Evolutionary conservation across 2,113 vertebrate genomes (phyloP).

Genomic region (Corythoichthys intestinalis): DNA sequence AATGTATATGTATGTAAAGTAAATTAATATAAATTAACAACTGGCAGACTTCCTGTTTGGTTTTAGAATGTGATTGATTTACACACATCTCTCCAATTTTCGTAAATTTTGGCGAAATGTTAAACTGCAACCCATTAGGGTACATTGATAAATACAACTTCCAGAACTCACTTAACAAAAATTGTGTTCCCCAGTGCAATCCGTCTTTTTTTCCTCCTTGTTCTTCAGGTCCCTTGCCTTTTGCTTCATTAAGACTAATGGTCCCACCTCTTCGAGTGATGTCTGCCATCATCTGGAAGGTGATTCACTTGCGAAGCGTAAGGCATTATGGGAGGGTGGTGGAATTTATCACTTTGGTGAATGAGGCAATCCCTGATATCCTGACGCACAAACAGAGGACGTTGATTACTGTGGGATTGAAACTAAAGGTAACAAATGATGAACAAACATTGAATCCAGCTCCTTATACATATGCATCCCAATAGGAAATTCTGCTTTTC

Average conservation of each 20-base stretch:
- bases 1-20: too few species aligned
- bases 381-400: conserved; percentile 67
- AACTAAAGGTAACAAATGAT: conserved; percentile 67
- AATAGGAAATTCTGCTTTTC: background rate
- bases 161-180: too few species aligned
- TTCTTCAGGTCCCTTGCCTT: conserved; percentile 22
- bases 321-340: conserved; percentile 71
- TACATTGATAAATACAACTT: too few species aligned
- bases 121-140: too few species aligned
- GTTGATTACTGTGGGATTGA: conserved; percentile 73
- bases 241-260: conserved; percentile 54
- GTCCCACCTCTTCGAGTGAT: conserved; percentile 64
- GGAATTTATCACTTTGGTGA: conserved; percentile 68
- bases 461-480: background rate
- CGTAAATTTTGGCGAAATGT: too few species aligned
- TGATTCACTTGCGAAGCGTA: conserved; percentile 48
- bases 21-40: too few species aligned
- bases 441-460: background rate
- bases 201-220: too few species aligned
- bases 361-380: conserved; percentile 66
- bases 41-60: too few species aligned
- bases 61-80: too few species aligned
- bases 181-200: too few species aligned
- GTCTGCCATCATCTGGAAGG: conserved; percentile 72
- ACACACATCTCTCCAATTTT: too few species aligned